phyloP scores from a whole-genome alignment of 2,113 vertebrate genomes.

The western clawed frog (Xenopus tropicalis) region DNA sequence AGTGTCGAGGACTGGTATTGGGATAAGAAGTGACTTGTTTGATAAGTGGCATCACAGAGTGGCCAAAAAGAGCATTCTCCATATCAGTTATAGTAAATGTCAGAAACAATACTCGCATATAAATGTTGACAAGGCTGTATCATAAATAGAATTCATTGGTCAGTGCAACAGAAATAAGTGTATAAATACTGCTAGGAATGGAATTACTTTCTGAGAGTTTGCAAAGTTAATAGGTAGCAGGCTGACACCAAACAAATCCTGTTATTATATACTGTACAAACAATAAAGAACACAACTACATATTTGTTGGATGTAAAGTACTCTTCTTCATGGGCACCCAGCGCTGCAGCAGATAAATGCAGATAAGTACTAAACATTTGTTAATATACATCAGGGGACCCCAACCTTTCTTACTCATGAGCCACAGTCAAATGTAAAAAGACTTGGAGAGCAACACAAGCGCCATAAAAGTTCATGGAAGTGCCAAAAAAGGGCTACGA shows the following conservation, averaged over 20 bases:
- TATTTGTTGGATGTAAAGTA: too few relatives aligned
- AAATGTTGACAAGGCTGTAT: slow-evolving; percentile 6
- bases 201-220: too few relatives aligned
- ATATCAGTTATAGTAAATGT: slow-evolving; percentile 17
- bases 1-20: too few relatives aligned
- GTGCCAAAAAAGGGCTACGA: too few relatives aligned
- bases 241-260: too few relatives aligned
- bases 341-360: neutral
- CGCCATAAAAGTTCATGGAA: too few relatives aligned
- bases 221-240: neutral
- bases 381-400: neutral
- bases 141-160: slow-evolving; percentile 22
- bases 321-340: too few relatives aligned
- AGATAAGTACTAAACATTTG: neutral
- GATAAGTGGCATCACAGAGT: slow-evolving; percentile 5
- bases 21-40: neutral
- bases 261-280: too few relatives aligned
- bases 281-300: too few relatives aligned
- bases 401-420: too few relatives aligned
- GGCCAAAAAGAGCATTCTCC: neutral
- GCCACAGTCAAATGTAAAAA: too few relatives aligned
- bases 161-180: slow-evolving; percentile 2
- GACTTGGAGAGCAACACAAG: too few relatives aligned
- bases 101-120: slow-evolving; percentile 27
- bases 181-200: neutral